These are phyloP conservation scores for Anolis carolinensis DNA, from an alignment of 2,113 vertebrate genomes.

Conservation along the genomic window DNA sequence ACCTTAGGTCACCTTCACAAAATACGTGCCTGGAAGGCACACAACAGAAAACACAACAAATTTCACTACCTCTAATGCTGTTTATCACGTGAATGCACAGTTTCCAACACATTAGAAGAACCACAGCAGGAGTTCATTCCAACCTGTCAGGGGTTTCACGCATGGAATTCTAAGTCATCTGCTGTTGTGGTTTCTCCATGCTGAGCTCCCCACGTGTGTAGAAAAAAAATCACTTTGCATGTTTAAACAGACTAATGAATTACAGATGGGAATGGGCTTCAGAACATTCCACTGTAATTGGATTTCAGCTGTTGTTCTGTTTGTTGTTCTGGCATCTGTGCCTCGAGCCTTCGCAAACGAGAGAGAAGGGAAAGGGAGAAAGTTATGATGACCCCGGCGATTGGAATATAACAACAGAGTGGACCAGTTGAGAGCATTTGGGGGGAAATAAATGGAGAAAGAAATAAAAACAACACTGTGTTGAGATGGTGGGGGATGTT, in stretches of 20 bases:
- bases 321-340: conserved; percentile 65
- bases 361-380: background rate
- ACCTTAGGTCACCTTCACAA: no score
- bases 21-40: no score
- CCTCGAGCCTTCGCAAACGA: conserved; percentile 58
- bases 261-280: conserved; percentile 72
- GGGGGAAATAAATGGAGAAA: no score
- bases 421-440: no score
- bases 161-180: background rate
- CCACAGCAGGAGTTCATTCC: background rate
- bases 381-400: no score
- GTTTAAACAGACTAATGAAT: conserved; percentile 71
- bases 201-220: background rate
- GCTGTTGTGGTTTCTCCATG: background rate
- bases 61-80: no score
- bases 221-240: conserved; percentile 60
- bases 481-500: no score
- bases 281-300: conserved; percentile 69
- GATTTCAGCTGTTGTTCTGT: conserved; percentile 61
- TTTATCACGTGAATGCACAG: background rate
- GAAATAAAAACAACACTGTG: no score
- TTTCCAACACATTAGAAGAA: background rate
- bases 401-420: no score
- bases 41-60: no score
- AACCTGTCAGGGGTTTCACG: background rate